Percentiles rank a stretch among this genome's conserved stretches.
These are phyloP conservation scores for Rattus norvegicus DNA, from an alignment of 2,113 vertebrate genomes.

Conservation along the genomic window DNA sequence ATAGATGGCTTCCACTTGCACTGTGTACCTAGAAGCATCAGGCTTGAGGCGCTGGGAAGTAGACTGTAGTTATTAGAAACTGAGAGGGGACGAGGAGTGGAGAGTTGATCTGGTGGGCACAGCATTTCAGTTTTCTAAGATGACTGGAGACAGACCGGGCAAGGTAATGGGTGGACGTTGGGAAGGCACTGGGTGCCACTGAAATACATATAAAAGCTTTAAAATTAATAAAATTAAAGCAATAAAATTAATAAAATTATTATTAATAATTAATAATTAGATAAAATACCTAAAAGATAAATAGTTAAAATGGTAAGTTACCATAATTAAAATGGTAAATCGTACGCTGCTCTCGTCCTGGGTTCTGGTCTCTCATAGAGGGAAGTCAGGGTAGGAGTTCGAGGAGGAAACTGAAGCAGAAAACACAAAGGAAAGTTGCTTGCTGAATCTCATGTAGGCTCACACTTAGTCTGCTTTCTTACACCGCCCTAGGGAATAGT, in stretches of 20 bases:
- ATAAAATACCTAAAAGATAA: neutral
- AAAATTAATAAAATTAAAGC: neutral
- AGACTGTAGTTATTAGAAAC: neutral
- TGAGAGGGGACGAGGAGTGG: too few relatives aligned
- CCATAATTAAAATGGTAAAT: neutral
- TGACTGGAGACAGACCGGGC: neutral
- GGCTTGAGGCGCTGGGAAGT: too few relatives aligned
- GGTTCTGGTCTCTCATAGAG: neutral
- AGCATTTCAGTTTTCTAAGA: neutral
- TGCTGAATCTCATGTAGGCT: neutral
- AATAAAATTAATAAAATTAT: too few relatives aligned
- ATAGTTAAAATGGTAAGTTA: neutral
- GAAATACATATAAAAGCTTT: neutral
- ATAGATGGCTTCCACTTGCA: neutral
- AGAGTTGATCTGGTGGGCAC: neutral
- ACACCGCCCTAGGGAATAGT: neutral
- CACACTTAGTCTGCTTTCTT: neutral
- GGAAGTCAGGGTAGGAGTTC: neutral
- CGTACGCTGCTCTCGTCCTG: too few relatives aligned
- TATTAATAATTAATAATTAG: too few relatives aligned
- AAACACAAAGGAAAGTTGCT: neutral
- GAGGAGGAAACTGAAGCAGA: neutral
- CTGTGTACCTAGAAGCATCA: too few relatives aligned
- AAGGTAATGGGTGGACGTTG: neutral
- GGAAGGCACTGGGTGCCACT: neutral